Evolutionary conservation across 2,797 vertebrate species (phyloP), one percentile per base, ranked within the genome.

Genomic region (Enteromius afrohamiltoni): DNA sequence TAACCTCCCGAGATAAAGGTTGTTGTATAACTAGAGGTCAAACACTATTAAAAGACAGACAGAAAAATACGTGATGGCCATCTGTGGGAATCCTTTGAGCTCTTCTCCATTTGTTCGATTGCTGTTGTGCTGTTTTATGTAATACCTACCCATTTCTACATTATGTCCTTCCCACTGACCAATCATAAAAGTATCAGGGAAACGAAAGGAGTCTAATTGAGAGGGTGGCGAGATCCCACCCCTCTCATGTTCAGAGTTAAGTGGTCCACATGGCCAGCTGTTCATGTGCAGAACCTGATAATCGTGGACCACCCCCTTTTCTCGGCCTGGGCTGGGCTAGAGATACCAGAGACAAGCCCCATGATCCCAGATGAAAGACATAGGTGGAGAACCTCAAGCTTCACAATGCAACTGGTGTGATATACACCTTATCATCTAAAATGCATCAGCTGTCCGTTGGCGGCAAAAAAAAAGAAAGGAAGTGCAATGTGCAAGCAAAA

Each of bases 191-290:
- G 82, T 74, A 26, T 40, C 58, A 37, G 78, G 53, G 73, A 77
- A 65, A 77, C 80, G 47, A 84, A 88, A 87, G 81, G 82, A 55
- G 69, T 74, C 77, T 86, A 87, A 88, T 85, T 88, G 86, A 80
- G 82, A 86, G 84, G 86, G 82, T 70, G 88, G 82, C 45, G 71
- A 87, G 81, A 85, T 83, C 76, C 79, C 74, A 85, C 82, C 87
- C 82, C 81, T 88, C 82, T 87, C 83, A 85, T 83, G 84, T 88
- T 86, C 70, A 80, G 84, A 79, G 75, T 77, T 85, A 83, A 83
- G 51, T 77, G 81, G 82, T 88, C 84, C 87, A 84, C 81, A 87
- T 73, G 84, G 79, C 86, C 84, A 88, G 88, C 86, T 88, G 88
- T 88, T 88, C 77, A 70, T 83, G 82, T 83, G 60, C 21, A 83